These are phyloP conservation scores for Thereva nobilitata DNA, from an alignment of 2,888 invertebrate species.

Conservation along the genomic window DNA sequence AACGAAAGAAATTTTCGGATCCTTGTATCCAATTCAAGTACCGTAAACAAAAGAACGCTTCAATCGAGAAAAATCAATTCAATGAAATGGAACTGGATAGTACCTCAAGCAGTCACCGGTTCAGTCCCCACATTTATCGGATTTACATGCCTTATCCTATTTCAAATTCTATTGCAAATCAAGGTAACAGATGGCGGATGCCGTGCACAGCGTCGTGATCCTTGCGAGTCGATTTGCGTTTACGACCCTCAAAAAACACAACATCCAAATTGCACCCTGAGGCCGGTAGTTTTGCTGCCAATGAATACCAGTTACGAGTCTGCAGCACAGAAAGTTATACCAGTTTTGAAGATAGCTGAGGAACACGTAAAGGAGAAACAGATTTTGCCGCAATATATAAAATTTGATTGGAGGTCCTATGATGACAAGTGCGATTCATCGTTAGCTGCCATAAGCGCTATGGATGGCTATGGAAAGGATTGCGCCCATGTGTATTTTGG, in stretches of 20 bases:
- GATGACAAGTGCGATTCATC: conserved; percentile 77
- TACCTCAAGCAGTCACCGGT: conserved; percentile 7
- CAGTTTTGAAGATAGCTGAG: conserved; percentile 67
- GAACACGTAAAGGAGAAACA: conserved; percentile 60
- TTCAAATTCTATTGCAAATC: conserved; percentile 10
- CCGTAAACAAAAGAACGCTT: too few species aligned
- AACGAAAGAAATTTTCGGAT: too few species aligned
- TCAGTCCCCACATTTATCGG: conserved; percentile 7
- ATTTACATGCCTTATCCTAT: conserved; percentile 6
- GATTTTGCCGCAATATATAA: conserved; percentile 64
- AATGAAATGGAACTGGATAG: conserved; percentile 12
- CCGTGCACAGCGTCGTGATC: conserved; percentile 39
- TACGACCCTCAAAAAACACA: not conserved
- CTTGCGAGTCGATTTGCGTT: conserved; percentile 44
- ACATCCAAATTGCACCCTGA: conserved; percentile 62
- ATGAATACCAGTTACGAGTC: conserved; percentile 62
- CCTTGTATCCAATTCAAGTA: too few species aligned
- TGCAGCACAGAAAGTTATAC: conserved; percentile 65
- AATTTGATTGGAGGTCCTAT: conserved; percentile 65
- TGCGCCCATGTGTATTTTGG: conserved; percentile 81
- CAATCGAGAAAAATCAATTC: conserved; percentile 7
- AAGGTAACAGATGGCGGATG: conserved; percentile 39
- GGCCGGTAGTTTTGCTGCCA: conserved; percentile 70
- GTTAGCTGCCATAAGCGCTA: conserved; percentile 71
- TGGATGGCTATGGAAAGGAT: conserved; percentile 70